These are phyloP conservation scores for Watsonalla cultraria DNA, from an alignment of 2,888 invertebrate species.

Conservation along the genomic window DNA sequence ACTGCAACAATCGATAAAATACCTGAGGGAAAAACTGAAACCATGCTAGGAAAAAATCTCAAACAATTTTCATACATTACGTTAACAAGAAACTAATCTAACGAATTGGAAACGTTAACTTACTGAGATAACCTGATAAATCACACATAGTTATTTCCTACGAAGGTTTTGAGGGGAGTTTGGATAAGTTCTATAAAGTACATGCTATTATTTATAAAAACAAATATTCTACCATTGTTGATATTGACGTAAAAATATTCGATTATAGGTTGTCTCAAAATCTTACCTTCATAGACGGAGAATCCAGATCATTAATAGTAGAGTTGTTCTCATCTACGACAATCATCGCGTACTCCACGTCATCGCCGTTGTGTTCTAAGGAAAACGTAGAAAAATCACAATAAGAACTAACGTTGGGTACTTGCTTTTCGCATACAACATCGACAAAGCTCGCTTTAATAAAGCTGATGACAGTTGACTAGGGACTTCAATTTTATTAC, in stretches of 20 bases:
- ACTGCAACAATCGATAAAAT: slow-evolving; percentile 9
- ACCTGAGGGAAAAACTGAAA: slow-evolving; percentile 11
- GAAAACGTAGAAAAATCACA: slow-evolving; percentile 13
- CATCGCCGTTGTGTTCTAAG: slow-evolving; percentile 82
- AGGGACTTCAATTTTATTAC: too few species aligned
- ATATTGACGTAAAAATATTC: neutral
- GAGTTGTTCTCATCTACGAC: slow-evolving; percentile 94
- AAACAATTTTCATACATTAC: slow-evolving; percentile 2
- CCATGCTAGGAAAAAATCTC: slow-evolving; percentile 10
- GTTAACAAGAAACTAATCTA: slow-evolving; percentile 8
- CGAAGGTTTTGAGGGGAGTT: neutral
- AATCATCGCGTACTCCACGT: slow-evolving; percentile 93
- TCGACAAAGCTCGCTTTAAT: slow-evolving; percentile 62
- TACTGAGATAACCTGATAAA: too few species aligned
- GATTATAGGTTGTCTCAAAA: neutral
- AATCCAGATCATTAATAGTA: slow-evolving; percentile 88
- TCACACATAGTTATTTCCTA: neutral
- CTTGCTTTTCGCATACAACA: slow-evolving; percentile 38
- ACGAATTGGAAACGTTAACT: neutral
- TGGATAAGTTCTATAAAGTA: neutral
- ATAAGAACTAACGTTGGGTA: neutral
- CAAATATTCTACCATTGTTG: neutral
- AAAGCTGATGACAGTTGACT: slow-evolving; percentile 39
- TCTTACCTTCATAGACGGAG: slow-evolving; percentile 91
- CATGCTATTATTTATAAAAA: neutral